phyloP scores from a whole-genome alignment of 2,888 invertebrate species.

The Pseudanteris insignis region DNA sequence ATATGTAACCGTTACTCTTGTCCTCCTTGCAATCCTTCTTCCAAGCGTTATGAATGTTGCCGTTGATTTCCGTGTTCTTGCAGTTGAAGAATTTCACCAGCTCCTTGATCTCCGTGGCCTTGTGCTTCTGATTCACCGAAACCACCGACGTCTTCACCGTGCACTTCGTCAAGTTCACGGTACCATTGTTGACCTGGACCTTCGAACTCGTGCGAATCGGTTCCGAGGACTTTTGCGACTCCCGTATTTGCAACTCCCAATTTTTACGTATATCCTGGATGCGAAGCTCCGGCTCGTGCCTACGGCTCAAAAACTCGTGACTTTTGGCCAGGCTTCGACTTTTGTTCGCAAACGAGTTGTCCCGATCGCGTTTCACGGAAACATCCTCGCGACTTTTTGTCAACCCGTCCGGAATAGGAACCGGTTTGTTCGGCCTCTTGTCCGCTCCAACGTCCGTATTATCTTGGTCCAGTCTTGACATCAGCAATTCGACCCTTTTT shows the following conservation, averaged over 20 bases:
- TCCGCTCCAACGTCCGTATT: slow-evolving; percentile 49
- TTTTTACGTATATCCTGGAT: slow-evolving; percentile 59
- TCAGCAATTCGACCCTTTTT: slow-evolving; percentile 57
- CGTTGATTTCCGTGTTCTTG: slow-evolving; percentile 56
- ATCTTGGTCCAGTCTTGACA: slow-evolving; percentile 63
- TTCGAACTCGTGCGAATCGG: slow-evolving; percentile 45
- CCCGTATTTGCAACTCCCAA: slow-evolving; percentile 59
- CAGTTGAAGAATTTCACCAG: slow-evolving; percentile 64
- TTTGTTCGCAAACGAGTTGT: slow-evolving; percentile 44
- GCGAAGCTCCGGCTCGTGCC: slow-evolving; percentile 50
- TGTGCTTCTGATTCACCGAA: slow-evolving; percentile 44
- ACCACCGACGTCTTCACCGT: not conserved
- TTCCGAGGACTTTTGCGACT: slow-evolving; percentile 36
- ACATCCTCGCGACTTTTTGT: slow-evolving; percentile 44
- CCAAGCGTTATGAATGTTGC: slow-evolving; percentile 31
- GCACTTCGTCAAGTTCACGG: slow-evolving; percentile 26
- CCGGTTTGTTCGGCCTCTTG: slow-evolving; percentile 36
- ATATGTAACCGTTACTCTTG: slow-evolving; percentile 64
- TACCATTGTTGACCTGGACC: slow-evolving; percentile 18
- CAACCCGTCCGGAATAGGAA: slow-evolving; percentile 27
- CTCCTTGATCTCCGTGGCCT: slow-evolving; percentile 60
- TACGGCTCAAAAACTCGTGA: slow-evolving; percentile 49
- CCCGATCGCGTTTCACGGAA: slow-evolving; percentile 11
- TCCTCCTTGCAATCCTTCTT: slow-evolving; percentile 52
- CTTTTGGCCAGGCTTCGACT: slow-evolving; percentile 51